Conservation (phyloP, 1,140 invertebrate genomes). For the Condylostylus longicornis region DNA sequence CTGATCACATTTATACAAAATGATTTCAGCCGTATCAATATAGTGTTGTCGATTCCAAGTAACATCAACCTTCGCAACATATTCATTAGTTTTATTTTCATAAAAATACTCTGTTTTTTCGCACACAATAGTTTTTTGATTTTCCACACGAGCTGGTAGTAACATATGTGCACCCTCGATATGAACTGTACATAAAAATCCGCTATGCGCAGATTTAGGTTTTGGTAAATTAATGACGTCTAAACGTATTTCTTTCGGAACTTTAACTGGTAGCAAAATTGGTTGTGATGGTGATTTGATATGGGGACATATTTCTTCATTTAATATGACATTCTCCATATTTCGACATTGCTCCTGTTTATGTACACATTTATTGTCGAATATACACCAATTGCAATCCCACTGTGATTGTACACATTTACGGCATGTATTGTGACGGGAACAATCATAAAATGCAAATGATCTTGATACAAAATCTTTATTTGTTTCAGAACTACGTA, state of each 20-base stretch:
- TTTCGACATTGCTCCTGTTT: constrained; percentile 66
- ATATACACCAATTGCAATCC: constrained; percentile 93
- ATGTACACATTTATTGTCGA: constrained; percentile 86
- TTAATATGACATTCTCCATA: constrained; percentile 58
- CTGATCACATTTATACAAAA: constrained; percentile 87
- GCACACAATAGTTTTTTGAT: constrained; percentile 69
- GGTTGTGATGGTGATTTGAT: constrained; percentile 48
- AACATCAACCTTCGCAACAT: constrained; percentile 74
- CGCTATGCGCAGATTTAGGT: constrained; percentile 68
- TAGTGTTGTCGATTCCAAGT: constrained; percentile 88
- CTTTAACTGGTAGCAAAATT: constrained; percentile 73
- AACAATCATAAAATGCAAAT: constrained; percentile 91
- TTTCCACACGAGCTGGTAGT: constrained; percentile 69
- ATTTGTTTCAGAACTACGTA: constrained; percentile 69
- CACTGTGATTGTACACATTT: constrained; percentile 77
- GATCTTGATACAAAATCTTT: constrained; percentile 87
- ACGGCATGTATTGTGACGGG: constrained; percentile 68
- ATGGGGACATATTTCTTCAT: constrained; percentile 73
- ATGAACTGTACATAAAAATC: constrained; percentile 80
- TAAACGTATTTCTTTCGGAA: constrained; percentile 72
- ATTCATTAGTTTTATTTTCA: constrained; percentile 68
- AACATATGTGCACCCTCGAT: constrained; percentile 82
- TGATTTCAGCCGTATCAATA: constrained; percentile 76
- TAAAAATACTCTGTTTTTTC: constrained; percentile 86
- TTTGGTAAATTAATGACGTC: constrained; percentile 82